phyloP scores from a whole-genome alignment of 35 echinoderm and acorn worm genomes.

The Holothuria glaberrima region DNA sequence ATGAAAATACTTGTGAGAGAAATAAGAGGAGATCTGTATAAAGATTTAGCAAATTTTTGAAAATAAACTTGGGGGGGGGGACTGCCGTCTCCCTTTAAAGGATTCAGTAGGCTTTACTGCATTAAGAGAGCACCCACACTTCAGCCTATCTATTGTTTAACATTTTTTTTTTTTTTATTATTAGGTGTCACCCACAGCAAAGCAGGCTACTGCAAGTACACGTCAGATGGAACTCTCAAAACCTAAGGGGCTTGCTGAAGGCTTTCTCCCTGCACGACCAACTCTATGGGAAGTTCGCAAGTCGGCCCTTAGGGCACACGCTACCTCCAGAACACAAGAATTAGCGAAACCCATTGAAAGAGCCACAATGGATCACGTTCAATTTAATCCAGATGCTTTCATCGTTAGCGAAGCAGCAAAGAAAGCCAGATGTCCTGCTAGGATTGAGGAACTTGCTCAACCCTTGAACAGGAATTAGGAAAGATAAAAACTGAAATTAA shows the following conservation, averaged over 20 bases:
- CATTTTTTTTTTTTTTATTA: background rate
- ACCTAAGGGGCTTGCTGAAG: slow-evolving; percentile 86
- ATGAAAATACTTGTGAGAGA: too few species aligned
- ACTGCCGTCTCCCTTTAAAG: too few species aligned
- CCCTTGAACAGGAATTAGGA: slow-evolving; percentile 51
- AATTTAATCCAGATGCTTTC: slow-evolving; percentile 98
- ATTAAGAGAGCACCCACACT: too few species aligned
- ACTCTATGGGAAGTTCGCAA: slow-evolving; percentile 70
- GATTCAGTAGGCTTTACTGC: too few species aligned
- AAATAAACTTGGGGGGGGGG: too few species aligned
- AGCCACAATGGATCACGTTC: slow-evolving; percentile 98
- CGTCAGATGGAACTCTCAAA: slow-evolving; percentile 94
- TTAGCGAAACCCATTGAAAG: slow-evolving; percentile 88
- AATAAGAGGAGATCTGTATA: too few species aligned
- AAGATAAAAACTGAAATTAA: slow-evolving; percentile 6
- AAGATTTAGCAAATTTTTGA: too few species aligned
- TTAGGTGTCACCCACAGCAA: slow-evolving; percentile 69
- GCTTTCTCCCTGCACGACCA: slow-evolving; percentile 72
- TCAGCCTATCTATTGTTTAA: background rate
- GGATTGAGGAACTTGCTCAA: slow-evolving; percentile 87
- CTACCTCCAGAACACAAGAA: slow-evolving; percentile 86
- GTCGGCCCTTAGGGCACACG: slow-evolving; percentile 65
- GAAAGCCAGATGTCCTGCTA: slow-evolving; percentile 81
- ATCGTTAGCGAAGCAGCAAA: slow-evolving; percentile 97
- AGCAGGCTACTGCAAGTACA: slow-evolving; percentile 66